Percentiles rank a stretch among this genome's conserved stretches.
phyloP scores from a whole-genome alignment of 2,113 vertebrate species.

The Corydoras maculifer region DNA sequence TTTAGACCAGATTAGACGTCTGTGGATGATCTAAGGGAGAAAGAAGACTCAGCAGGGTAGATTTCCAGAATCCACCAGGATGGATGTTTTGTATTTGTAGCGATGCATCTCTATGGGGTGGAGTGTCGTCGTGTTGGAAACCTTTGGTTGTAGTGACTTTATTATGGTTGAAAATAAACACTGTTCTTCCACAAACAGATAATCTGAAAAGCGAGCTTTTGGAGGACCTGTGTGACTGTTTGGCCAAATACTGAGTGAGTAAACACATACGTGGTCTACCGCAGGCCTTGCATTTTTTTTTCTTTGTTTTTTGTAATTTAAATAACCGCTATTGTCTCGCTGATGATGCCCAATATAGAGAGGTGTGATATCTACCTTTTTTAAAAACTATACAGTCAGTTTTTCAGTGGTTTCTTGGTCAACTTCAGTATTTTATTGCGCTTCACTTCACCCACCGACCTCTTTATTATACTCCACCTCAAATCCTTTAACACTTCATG shows the following conservation, averaged over 20 bases:
- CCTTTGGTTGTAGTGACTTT: slow-evolving; percentile 26
- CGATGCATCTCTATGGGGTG: slow-evolving; percentile 26
- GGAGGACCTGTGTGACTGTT: slow-evolving; percentile 19
- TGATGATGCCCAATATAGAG: background rate
- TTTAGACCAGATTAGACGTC: too few relatives aligned
- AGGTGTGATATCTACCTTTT: slow-evolving; percentile 9
- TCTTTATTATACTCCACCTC: too few relatives aligned
- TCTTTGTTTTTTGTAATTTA: background rate
- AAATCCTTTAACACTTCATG: too few relatives aligned
- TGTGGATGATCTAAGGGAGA: too few relatives aligned
- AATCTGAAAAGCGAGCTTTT: slow-evolving; percentile 32
- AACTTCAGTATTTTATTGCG: background rate
- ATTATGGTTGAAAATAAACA: slow-evolving; percentile 44
- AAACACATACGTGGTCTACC: slow-evolving; percentile 29
- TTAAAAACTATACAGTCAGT: background rate
- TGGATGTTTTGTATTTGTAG: slow-evolving; percentile 36
- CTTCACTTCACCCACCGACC: background rate
- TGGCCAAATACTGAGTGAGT: slow-evolving; percentile 21
- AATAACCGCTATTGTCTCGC: background rate
- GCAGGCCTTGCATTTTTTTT: slow-evolving; percentile 1
- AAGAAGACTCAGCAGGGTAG: background rate
- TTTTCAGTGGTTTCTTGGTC: background rate
- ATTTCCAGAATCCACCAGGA: background rate
- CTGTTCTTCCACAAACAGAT: slow-evolving; percentile 48
- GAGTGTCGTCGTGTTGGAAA: slow-evolving; percentile 12